These are phyloP conservation scores for Piscicola geometra DNA, from an alignment of 2,888 invertebrate species.

Conservation along the genomic window DNA sequence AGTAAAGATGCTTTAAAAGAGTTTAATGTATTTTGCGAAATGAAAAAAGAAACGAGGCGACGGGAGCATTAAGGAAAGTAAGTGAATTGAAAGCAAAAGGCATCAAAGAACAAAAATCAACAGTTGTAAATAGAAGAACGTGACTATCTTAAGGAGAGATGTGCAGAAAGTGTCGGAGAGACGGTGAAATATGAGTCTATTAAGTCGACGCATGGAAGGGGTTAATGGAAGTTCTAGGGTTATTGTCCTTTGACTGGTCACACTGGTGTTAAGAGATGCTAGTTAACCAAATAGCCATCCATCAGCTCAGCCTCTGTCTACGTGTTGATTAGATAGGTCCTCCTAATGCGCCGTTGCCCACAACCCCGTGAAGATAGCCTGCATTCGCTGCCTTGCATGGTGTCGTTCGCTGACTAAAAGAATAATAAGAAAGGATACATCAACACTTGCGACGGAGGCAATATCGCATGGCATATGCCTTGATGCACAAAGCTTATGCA, in stretches of 20 bases:
- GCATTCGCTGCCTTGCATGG: background rate
- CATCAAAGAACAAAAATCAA: background rate
- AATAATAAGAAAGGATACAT: background rate
- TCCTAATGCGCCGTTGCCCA: slow-evolving; percentile 22
- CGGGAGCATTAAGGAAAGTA: background rate
- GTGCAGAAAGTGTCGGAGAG: background rate
- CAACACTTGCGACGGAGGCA: too few species aligned
- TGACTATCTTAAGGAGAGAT: slow-evolving; percentile 13
- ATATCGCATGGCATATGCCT: too few species aligned
- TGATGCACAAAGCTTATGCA: too few species aligned
- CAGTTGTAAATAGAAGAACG: slow-evolving; percentile 12
- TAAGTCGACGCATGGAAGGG: slow-evolving; percentile 30
- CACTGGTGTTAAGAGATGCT: slow-evolving; percentile 23
- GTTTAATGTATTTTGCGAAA: background rate
- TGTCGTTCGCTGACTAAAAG: background rate
- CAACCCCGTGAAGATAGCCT: slow-evolving; percentile 6
- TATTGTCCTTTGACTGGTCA: slow-evolving; percentile 37
- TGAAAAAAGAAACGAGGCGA: background rate
- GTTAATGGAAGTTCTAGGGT: slow-evolving; percentile 37
- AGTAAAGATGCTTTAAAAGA: background rate
- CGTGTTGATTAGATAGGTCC: slow-evolving; percentile 32
- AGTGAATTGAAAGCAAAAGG: background rate
- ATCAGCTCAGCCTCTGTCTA: slow-evolving; percentile 25
- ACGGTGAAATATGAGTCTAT: slow-evolving; percentile 37
- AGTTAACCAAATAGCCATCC: slow-evolving; percentile 27